phyloP scores from a whole-genome alignment of 2,797 vertebrate species.

The Sylvilagus floridanus region DNA sequence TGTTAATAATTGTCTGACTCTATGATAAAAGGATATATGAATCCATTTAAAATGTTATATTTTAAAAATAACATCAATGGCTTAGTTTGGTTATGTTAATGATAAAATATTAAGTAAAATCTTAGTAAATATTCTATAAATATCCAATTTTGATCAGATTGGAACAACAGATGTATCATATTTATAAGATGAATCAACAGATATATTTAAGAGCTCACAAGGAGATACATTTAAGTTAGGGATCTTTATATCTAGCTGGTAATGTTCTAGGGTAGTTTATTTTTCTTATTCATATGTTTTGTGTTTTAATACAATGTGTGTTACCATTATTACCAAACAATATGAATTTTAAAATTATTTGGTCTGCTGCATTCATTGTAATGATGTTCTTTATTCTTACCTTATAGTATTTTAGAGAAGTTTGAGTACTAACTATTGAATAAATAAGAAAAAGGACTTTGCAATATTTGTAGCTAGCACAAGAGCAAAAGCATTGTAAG shows the following conservation, averaged over 20 bases:
- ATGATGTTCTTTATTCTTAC: background rate
- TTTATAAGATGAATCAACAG: background rate
- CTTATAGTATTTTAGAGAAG: background rate
- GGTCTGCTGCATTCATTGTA: background rate
- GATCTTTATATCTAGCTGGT: background rate
- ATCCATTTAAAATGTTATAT: background rate
- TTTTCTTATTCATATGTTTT: slow-evolving; percentile 21
- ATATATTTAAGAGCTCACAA: background rate
- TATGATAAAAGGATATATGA: background rate
- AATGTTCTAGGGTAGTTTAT: background rate
- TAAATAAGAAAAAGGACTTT: background rate
- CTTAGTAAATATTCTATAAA: background rate
- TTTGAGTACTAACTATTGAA: background rate
- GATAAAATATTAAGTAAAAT: background rate
- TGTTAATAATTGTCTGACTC: slow-evolving; percentile 14
- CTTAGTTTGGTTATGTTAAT: slow-evolving; percentile 3
- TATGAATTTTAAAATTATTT: background rate
- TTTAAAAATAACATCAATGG: background rate
- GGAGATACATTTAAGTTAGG: background rate
- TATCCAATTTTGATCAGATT: background rate
- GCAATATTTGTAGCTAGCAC: background rate
- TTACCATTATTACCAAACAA: background rate
- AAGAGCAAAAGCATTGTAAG: background rate
- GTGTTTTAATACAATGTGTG: background rate
- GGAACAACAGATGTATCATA: background rate